Percentiles rank a stretch among this genome's conserved stretches.
phyloP scores from a whole-genome alignment of 2,888 invertebrate genomes.

The Thysanoteuthis rhombus region DNA sequence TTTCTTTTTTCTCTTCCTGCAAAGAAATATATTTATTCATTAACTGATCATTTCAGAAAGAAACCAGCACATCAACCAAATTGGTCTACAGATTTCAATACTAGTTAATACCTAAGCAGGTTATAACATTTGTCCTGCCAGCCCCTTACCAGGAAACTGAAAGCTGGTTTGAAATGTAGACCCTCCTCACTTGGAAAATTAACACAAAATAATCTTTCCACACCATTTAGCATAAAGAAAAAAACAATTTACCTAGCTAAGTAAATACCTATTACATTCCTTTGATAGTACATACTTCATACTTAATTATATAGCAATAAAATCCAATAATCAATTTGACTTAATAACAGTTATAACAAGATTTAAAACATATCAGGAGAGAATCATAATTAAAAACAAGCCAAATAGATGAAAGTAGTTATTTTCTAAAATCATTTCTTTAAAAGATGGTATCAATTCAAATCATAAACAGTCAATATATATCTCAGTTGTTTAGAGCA shows the following conservation, averaged over 20 bases:
- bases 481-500: too few species aligned
- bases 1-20: constrained; percentile 73
- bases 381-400: too few species aligned
- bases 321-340: too few species aligned
- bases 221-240: background rate
- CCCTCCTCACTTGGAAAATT: background rate
- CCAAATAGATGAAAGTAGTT: too few species aligned
- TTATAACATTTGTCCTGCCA: background rate
- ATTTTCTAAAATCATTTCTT: too few species aligned
- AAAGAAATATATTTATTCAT: background rate
- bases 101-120: background rate
- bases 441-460: too few species aligned
- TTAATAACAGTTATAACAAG: too few species aligned
- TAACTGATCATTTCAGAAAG: background rate
- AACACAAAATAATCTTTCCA: background rate
- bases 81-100: background rate
- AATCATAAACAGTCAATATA: too few species aligned
- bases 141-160: background rate
- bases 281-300: too few species aligned
- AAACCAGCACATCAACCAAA: background rate
- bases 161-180: background rate
- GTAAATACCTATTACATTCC: too few species aligned
- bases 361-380: too few species aligned
- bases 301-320: too few species aligned
- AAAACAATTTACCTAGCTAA: background rate